A percentile compares a stretch with the other conserved stretches of the same genome.
Conservation (phyloP, 2,797 vertebrate species). For the Ambastaia sidthimunki region DNA sequence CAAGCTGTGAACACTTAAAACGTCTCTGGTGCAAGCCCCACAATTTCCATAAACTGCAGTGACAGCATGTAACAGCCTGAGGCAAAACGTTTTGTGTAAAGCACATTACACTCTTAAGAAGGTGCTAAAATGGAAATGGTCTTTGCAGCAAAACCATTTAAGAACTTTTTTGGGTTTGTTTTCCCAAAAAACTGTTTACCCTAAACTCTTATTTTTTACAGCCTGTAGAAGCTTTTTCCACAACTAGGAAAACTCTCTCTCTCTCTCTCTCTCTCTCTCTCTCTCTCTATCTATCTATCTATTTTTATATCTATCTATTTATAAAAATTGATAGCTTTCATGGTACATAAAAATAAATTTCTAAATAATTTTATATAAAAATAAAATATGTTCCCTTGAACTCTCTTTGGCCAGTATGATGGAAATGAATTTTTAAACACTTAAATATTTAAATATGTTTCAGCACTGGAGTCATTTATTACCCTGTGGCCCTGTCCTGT, state of each 20-base stretch:
- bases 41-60: background rate
- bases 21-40: background rate
- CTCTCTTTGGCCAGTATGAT: background rate
- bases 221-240: too few species aligned
- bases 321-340: background rate
- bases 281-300: too few species aligned
- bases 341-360: slow-evolving; percentile 26
- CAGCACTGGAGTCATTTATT: background rate
- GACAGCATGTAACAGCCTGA: background rate
- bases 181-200: too few species aligned
- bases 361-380: too few species aligned
- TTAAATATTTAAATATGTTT: background rate
- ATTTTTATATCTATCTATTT: too few species aligned
- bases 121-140: too few species aligned
- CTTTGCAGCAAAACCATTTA: too few species aligned
- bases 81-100: background rate
- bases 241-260: too few species aligned
- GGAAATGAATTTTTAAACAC: background rate
- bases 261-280: background rate
- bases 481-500: background rate
- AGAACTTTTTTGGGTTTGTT: too few species aligned
- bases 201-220: too few species aligned
- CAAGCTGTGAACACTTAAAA: slow-evolving; percentile 9
- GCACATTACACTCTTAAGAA: background rate
- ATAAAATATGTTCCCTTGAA: slow-evolving; percentile 2